Conservation (phyloP, 2,888 invertebrate species). For the Tinea semifulvella region DNA sequence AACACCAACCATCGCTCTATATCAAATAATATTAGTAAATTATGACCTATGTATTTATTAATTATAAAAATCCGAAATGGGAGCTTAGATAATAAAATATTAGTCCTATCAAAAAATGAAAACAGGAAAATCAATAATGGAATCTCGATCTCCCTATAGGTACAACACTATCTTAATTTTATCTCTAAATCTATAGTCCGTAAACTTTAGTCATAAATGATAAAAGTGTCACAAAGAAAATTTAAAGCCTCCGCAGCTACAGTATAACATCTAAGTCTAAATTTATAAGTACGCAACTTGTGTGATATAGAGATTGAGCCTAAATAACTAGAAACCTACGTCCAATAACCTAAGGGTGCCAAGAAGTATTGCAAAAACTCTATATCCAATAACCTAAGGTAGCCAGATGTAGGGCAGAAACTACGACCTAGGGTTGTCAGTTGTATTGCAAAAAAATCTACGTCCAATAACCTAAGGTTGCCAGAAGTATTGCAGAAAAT, state of each 20-base stretch:
- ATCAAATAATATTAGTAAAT: not conserved
- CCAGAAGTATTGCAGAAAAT: too few relatives aligned
- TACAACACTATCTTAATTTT: not conserved
- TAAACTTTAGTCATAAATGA: not conserved
- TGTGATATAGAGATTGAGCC: too few relatives aligned
- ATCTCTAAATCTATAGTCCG: not conserved
- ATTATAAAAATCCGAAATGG: constrained; percentile 27
- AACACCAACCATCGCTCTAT: not conserved
- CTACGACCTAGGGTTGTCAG: too few relatives aligned
- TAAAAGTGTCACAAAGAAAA: constrained; percentile 4
- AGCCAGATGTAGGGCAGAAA: not conserved
- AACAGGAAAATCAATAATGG: constrained; percentile 21
- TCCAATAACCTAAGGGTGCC: too few relatives aligned
- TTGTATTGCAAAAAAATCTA: too few relatives aligned
- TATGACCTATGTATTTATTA: not conserved
- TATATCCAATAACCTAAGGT: not conserved
- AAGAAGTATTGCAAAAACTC: too few relatives aligned
- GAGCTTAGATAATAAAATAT: constrained; percentile 31
- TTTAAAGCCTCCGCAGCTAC: constrained; percentile 4
- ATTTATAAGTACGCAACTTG: too few relatives aligned
- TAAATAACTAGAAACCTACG: too few relatives aligned
- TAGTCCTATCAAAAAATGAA: constrained; percentile 25
- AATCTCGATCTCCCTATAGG: not conserved
- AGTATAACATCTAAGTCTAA: too few relatives aligned
- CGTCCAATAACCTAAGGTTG: too few relatives aligned